phyloP scores from a whole-genome alignment of 2,797 vertebrate species.

The Salmo trutta region DNA sequence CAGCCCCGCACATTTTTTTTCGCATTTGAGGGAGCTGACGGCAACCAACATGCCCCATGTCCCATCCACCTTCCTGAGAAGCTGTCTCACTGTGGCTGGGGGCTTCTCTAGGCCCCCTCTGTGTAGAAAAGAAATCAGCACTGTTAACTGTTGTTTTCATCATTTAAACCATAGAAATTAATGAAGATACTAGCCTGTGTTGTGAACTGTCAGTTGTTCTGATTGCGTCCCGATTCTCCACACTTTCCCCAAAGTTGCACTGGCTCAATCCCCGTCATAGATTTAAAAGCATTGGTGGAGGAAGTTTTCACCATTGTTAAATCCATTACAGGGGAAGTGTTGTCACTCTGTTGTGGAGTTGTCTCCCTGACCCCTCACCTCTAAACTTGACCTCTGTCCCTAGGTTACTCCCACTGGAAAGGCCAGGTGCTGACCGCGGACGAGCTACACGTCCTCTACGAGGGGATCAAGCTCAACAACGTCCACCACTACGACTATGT shows the following conservation, averaged over 20 bases:
- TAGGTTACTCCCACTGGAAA: constrained; percentile 96
- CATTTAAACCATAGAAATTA: neutral
- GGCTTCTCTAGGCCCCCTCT: neutral
- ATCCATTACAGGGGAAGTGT: neutral
- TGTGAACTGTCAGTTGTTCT: neutral
- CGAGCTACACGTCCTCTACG: constrained; percentile 92
- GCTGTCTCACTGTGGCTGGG: constrained; percentile 25
- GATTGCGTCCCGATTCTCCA: neutral
- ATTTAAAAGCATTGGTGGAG: neutral
- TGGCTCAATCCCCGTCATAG: neutral
- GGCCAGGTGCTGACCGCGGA: constrained; percentile 92
- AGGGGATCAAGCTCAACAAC: constrained; percentile 91
- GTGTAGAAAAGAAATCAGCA: neutral
- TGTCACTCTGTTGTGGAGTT: neutral
- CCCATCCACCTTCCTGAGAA: neutral
- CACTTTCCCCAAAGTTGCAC: neutral
- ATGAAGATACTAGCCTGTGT: neutral
- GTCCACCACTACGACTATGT: constrained; percentile 95
- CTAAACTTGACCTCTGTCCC: constrained; percentile 35
- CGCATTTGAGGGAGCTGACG: neutral
- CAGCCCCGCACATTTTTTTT: neutral
- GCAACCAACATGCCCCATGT: neutral
- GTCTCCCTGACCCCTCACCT: constrained; percentile 16
- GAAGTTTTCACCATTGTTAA: no score
- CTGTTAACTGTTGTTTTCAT: neutral